These are phyloP conservation scores for Peromyscus polionotus DNA, from an alignment of 2,113 vertebrate species.

Conservation along the genomic window DNA sequence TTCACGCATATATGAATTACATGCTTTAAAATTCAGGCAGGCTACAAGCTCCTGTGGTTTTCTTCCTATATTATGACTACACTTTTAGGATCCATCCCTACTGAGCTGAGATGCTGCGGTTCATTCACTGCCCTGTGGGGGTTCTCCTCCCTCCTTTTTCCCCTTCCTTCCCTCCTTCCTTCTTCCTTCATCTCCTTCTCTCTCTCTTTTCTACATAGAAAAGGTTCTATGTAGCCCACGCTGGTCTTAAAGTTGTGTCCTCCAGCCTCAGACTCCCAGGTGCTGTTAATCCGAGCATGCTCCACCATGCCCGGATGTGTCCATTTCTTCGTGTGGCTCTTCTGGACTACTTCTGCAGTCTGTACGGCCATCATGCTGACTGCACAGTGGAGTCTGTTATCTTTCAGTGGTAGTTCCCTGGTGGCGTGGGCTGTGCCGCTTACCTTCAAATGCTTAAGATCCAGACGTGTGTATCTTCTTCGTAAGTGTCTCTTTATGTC, in stretches of 20 bases:
- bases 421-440: neutral
- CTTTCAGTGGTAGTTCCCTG: neutral
- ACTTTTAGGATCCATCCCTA: neutral
- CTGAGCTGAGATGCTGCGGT: neutral
- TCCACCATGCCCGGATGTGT: neutral
- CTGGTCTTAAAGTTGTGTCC: neutral
- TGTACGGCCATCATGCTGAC: neutral
- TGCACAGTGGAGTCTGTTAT: neutral
- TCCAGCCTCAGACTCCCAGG: neutral
- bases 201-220: neutral
- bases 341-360: neutral
- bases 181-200: neutral
- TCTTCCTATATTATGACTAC: neutral
- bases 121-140: neutral
- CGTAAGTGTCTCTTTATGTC: neutral
- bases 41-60: neutral
- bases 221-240: neutral
- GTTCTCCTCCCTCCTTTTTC: too few species aligned
- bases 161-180: neutral
- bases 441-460: neutral
- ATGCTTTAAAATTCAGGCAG: slow-evolving; percentile 14
- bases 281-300: too few species aligned
- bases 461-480: neutral
- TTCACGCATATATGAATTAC: neutral
- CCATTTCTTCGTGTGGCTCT: neutral